Conservation (phyloP, 2,888 invertebrate species). For the Phytoseiulus persimilis region DNA sequence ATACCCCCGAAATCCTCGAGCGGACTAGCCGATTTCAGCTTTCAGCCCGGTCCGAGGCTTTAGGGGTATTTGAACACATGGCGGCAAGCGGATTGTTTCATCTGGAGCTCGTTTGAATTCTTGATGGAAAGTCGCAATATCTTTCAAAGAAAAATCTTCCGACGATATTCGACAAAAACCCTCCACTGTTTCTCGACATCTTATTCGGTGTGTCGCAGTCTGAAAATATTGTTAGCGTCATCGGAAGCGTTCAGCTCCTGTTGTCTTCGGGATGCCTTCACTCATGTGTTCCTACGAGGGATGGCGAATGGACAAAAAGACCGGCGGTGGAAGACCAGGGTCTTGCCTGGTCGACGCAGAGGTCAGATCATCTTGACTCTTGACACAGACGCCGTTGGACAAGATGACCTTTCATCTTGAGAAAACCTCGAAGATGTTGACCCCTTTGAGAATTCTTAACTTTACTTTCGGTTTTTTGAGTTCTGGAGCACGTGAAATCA, state of each 20-base stretch:
- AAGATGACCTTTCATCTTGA: neutral
- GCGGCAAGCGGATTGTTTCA: too few relatives aligned
- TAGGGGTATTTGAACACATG: too few relatives aligned
- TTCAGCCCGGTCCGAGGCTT: too few relatives aligned
- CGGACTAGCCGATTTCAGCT: too few relatives aligned
- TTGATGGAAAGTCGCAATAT: too few relatives aligned
- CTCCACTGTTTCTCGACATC: too few relatives aligned
- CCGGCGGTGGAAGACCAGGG: neutral
- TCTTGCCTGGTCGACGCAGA: neutral
- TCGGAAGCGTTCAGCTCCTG: neutral
- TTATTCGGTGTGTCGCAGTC: too few relatives aligned
- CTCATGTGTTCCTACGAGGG: neutral
- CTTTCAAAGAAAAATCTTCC: too few relatives aligned
- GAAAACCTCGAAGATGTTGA: neutral
- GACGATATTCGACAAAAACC: too few relatives aligned
- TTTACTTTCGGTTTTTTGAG: neutral
- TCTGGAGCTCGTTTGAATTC: too few relatives aligned
- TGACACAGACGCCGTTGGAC: neutral
- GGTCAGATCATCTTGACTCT: neutral
- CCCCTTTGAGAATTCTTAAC: neutral
- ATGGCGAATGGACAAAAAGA: neutral
- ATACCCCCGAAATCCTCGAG: too few relatives aligned
- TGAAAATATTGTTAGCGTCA: neutral
- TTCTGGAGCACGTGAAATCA: neutral
- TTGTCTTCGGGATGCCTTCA: neutral